phyloP scores from a whole-genome alignment of 2,888 invertebrate genomes.

The Cheilosia variabilis region DNA sequence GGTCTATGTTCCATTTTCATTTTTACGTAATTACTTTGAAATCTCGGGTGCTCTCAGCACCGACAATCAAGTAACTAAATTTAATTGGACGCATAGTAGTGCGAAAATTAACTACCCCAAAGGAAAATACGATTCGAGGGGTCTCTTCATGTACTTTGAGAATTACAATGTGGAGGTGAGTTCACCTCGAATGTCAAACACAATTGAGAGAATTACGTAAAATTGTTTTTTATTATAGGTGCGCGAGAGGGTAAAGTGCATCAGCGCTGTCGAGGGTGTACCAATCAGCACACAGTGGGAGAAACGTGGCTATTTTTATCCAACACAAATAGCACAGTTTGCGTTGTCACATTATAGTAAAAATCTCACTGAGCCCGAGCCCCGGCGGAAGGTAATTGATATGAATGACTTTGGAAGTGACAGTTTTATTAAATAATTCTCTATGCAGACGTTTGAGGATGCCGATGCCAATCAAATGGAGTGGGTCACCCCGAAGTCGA shows the following conservation, averaged over 20 bases:
- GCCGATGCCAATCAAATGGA: conserved; percentile 87
- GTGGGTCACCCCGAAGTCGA: conserved; percentile 91
- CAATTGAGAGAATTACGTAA: conserved; percentile 20
- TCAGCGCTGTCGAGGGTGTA: conserved; percentile 96
- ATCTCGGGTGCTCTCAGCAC: conserved; percentile 91
- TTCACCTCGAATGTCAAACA: background rate
- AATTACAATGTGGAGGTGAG: conserved; percentile 97
- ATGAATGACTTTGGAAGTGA: background rate
- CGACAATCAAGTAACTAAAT: conserved; percentile 86
- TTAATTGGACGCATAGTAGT: conserved; percentile 98
- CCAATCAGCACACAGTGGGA: conserved; percentile 99
- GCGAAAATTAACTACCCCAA: conserved; percentile 95
- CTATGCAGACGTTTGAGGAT: conserved; percentile 87
- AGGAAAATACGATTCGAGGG: conserved; percentile 93
- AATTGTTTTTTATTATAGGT: conserved; percentile 81
- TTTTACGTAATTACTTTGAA: conserved; percentile 97
- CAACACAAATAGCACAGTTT: conserved; percentile 99
- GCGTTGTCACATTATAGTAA: conserved; percentile 99
- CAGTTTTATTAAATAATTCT: background rate
- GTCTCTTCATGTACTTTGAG: conserved; percentile 98
- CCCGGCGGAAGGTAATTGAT: conserved; percentile 85
- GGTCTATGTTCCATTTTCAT: conserved; percentile 96
- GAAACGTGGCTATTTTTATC: conserved; percentile 97
- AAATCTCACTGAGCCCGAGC: conserved; percentile 93
- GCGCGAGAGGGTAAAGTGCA: conserved; percentile 97